These are phyloP conservation scores for Pegoplata infirma DNA, from an alignment of 2,888 invertebrate genomes.

Conservation along the genomic window DNA sequence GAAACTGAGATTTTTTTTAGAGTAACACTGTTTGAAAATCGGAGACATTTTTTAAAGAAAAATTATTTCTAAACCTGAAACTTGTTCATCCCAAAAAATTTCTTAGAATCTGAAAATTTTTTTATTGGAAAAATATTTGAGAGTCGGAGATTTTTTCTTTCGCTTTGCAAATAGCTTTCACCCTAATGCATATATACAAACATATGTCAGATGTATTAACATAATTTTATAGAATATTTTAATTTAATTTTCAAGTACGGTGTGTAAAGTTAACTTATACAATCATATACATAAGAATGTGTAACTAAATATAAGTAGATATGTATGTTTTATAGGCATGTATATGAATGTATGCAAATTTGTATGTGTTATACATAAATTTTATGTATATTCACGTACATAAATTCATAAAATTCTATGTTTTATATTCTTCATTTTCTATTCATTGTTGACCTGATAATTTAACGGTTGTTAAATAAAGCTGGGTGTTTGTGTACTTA, in stretches of 20 bases:
- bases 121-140: too few species aligned
- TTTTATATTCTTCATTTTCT: slow-evolving; percentile 34
- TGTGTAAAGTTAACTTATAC: neutral
- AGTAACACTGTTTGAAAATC: too few species aligned
- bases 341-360: neutral
- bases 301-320: neutral
- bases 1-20: too few species aligned
- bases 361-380: neutral
- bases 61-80: too few species aligned
- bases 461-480: slow-evolving; percentile 41
- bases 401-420: too few species aligned
- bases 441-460: slow-evolving; percentile 57
- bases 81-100: too few species aligned
- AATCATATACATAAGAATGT: neutral
- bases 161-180: too few species aligned
- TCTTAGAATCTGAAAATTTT: too few species aligned
- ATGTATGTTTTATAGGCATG: neutral
- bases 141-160: too few species aligned
- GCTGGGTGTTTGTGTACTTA: slow-evolving; percentile 4
- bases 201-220: too few species aligned
- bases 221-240: neutral
- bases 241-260: neutral
- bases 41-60: too few species aligned
- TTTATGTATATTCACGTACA: neutral
- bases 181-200: too few species aligned